A percentile compares a stretch with the other conserved stretches of the same genome.
These are phyloP conservation scores for Propithecus deckenii DNA, from an alignment of 2,797 vertebrate genomes.

Conservation along the genomic window DNA sequence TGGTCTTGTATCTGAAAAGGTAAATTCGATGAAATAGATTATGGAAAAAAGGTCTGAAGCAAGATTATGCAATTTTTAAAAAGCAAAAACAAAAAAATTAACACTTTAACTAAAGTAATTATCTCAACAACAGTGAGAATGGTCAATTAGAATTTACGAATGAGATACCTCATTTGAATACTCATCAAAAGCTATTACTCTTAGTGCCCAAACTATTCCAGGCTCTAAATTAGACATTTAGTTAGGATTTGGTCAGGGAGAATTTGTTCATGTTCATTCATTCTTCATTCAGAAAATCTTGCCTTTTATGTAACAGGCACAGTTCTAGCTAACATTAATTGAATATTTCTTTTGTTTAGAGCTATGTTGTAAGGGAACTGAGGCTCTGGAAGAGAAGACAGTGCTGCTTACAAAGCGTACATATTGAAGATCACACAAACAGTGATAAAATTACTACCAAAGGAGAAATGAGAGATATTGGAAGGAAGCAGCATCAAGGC, in stretches of 20 bases:
- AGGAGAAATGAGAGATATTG: neutral
- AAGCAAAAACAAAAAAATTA: neutral
- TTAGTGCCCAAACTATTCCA: neutral
- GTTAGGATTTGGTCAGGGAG: neutral
- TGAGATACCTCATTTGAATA: neutral
- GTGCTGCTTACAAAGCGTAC: neutral
- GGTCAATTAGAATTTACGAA: neutral
- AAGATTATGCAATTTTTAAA: neutral
- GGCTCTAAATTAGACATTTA: neutral
- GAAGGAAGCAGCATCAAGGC: neutral
- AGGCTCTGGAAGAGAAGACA: neutral
- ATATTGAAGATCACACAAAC: neutral
- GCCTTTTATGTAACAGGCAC: neutral
- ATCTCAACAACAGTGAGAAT: neutral
- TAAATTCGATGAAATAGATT: neutral
- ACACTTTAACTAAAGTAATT: neutral
- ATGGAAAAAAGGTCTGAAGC: neutral
- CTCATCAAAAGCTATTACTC: neutral
- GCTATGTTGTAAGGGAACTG: neutral
- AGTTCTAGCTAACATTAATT: neutral
- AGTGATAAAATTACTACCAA: neutral
- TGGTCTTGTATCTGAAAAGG: neutral
- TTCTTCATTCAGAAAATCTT: neutral
- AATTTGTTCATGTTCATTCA: neutral
- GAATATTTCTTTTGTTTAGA: neutral